Base-by-base conservation (phyloP, 2,113 vertebrate species). In the Grantiella picta region DNA sequence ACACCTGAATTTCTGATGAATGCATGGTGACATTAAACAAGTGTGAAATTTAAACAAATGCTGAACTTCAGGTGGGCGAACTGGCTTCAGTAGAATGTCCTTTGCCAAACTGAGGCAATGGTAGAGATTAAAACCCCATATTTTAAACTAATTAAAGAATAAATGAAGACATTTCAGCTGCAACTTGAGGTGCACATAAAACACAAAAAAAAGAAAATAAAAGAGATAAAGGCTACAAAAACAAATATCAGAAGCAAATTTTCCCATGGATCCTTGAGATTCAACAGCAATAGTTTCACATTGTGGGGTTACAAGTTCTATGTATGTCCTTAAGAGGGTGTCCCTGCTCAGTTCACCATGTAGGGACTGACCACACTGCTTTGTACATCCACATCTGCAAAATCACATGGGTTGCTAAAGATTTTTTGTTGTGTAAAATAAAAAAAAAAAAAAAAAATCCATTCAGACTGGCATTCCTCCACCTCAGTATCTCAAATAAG, bases 111-210 rank as follows among this genome's bases (percentile, higher is more conserved):
- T 47, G 29, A 15, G 12, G 15, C 40, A 89, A 52, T 6, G 52
- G 3, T 2, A 66, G 29, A 31, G 9, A 56, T 50, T 60, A 59
- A 47, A 54, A 2, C 4, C 10, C 56, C 1, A 0, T 23, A 27
- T 53, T 65, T 72, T 47, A 33, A 76, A 57, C 6, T 42, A 47
- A 49, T 60, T 19, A 64, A 92, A 59, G 8, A 52, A 44, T 24
- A 52, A 73, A 52, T 35, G 12, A 66, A 72, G 5, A 61, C 0
- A 1, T 36, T 68, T 42, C 36, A 49, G 15, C 15, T 61, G 40
- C 35, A 60, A 49, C 12, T 15, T 40, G 11, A 23, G 7, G 12
- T 66, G 60, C 45, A 31, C 15, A 23, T 27, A 75, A 84, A 60
- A 36, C 24, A 7, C 20, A 18, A 60, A 49, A 72, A 13, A 75